Percentiles rank a stretch among this genome's conserved stretches.
phyloP scores from a whole-genome alignment of 1,140 invertebrate species.

The Zaprionus inermis region DNA sequence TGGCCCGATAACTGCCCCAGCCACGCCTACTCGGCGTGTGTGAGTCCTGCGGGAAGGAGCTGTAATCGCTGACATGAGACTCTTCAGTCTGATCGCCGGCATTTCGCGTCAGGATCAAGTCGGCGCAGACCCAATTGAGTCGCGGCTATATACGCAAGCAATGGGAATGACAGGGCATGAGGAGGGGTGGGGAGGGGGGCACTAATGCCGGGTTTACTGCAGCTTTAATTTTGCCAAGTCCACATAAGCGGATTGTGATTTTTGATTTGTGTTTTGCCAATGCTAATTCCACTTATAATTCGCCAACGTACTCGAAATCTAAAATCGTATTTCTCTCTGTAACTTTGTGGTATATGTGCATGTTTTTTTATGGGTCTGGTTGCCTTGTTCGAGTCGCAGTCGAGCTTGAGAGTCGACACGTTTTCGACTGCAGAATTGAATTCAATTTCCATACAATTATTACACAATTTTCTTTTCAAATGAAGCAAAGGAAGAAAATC shows the following conservation, averaged over 20 bases:
- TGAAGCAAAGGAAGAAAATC: slow-evolving; percentile 49
- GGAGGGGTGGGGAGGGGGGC: not conserved
- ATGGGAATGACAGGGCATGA: not conserved
- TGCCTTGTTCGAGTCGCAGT: not conserved
- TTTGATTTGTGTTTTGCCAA: slow-evolving; percentile 2
- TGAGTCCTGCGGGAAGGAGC: not conserved
- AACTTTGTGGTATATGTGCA: not conserved
- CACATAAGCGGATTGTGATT: not conserved
- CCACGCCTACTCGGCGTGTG: not conserved
- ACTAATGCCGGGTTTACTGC: not conserved
- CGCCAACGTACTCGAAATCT: not conserved
- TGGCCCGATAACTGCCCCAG: slow-evolving; percentile 1
- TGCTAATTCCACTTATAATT: not conserved
- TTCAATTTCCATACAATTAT: slow-evolving; percentile 77
- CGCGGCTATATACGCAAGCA: not conserved
- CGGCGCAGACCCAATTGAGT: not conserved
- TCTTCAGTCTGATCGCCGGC: not conserved
- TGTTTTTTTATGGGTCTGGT: not conserved
- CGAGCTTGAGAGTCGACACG: not conserved
- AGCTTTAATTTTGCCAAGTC: not conserved
- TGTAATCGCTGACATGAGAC: slow-evolving; percentile 2
- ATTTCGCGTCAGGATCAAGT: not conserved
- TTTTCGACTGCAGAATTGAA: slow-evolving; percentile 44
- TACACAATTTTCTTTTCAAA: slow-evolving; percentile 50
- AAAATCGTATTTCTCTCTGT: not conserved